Evolutionary conservation across 2,113 vertebrate genomes (phyloP).

Genomic region (Calypte anna): DNA sequence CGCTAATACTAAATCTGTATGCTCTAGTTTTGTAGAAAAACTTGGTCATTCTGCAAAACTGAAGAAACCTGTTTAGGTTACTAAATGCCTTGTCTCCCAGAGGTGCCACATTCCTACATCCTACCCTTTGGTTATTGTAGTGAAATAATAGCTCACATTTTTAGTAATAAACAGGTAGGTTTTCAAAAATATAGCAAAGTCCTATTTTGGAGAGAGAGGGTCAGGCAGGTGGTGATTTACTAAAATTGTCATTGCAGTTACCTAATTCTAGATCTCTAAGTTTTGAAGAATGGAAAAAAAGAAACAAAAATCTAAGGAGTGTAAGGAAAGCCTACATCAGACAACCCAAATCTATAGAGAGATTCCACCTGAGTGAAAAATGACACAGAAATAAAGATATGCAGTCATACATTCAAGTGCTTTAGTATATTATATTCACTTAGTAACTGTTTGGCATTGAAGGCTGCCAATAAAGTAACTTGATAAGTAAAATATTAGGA

Average conservation of each 20-base stretch:
- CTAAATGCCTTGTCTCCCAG: not conserved
- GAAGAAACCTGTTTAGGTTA: not conserved
- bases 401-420: not conserved
- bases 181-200: not conserved
- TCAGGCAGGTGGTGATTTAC: not conserved
- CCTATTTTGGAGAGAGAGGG: not conserved
- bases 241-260: not conserved
- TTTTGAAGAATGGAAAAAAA: not conserved
- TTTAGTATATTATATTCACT: not conserved
- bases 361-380: not conserved
- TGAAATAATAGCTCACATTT: not conserved
- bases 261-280: not conserved
- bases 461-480: not conserved
- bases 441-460: accelerated
- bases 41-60: not conserved
- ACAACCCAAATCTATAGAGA: not conserved
- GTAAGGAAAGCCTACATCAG: not conserved
- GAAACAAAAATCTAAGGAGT: not conserved
- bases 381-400: not conserved
- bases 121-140: not conserved
- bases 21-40: constrained; percentile 9
- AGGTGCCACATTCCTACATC: not conserved
- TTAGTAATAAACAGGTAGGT: not conserved
- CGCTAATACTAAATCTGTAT: not conserved
- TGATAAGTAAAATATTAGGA: not conserved